phyloP scores from a whole-genome alignment of 2,797 vertebrate genomes.

The Malurus leucopterus region DNA sequence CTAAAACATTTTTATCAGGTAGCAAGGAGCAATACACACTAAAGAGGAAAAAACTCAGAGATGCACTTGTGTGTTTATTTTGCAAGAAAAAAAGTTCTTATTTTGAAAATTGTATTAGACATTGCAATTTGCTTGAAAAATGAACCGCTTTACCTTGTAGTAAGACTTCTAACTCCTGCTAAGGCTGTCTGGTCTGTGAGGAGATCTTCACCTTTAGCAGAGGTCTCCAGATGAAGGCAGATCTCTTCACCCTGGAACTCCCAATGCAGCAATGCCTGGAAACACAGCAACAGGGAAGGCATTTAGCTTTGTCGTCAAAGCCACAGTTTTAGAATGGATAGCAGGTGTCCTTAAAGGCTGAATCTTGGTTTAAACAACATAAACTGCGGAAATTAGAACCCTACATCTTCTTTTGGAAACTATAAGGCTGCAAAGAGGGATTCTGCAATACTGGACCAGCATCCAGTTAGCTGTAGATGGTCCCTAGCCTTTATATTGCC shows the following conservation, averaged over 20 bases:
- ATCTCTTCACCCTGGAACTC: not conserved
- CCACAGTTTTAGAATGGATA: not conserved
- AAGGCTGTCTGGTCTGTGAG: not conserved
- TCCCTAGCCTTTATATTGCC: not conserved
- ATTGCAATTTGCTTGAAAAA: not conserved
- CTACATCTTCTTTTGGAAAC: not conserved
- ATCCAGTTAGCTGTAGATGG: not conserved
- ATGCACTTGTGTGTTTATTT: not conserved
- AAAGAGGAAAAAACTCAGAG: not conserved
- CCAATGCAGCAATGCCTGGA: slow-evolving; percentile 4
- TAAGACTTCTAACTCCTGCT: not conserved
- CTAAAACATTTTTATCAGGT: not conserved
- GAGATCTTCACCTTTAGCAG: not conserved
- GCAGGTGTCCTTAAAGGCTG: not conserved
- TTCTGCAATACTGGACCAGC: rapidly evolving
- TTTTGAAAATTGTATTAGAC: not conserved
- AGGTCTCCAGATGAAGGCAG: not conserved
- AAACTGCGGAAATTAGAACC: not conserved
- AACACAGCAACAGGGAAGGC: not conserved
- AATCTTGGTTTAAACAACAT: not conserved
- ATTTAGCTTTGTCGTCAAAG: not conserved
- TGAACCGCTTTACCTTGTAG: not conserved
- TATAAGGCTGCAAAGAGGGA: not conserved
- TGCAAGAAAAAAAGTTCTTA: not conserved
- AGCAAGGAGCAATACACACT: not conserved